Evolutionary conservation across 2,888 invertebrate genomes (phyloP).

Genomic region (Phoenoteleia sp.): DNA sequence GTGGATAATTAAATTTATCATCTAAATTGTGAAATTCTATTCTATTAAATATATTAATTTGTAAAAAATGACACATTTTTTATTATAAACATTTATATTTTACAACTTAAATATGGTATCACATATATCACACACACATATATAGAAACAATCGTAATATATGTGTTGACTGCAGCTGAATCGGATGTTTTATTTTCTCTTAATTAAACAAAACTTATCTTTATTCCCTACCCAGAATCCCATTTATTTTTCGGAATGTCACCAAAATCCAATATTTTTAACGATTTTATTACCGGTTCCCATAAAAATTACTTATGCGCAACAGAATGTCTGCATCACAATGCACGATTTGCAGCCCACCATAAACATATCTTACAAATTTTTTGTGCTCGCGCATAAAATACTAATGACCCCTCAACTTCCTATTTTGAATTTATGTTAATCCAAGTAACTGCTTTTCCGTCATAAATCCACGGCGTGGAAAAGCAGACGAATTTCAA

Average conservation of each 20-base stretch:
- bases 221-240: too few species aligned
- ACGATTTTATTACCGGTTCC: conserved; percentile 37
- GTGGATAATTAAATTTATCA: too few species aligned
- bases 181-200: too few species aligned
- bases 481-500: conserved; percentile 10
- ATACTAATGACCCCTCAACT: conserved; percentile 49
- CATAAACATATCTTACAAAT: conserved; percentile 60
- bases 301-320: conserved; percentile 63
- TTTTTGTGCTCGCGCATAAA: conserved; percentile 42
- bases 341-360: conserved; percentile 63
- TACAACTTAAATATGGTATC: too few species aligned
- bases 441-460: conserved; percentile 51
- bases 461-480: conserved; percentile 24
- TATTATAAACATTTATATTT: too few species aligned
- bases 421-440: conserved; percentile 42
- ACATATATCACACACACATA: too few species aligned
- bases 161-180: too few species aligned
- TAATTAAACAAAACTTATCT: too few species aligned
- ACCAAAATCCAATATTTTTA: background rate
- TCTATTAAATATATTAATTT: too few species aligned
- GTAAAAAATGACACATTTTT: too few species aligned
- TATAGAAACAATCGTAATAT: too few species aligned
- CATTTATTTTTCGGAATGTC: conserved; percentile 36
- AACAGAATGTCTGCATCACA: conserved; percentile 53
- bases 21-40: too few species aligned